Percentiles rank a stretch among this genome's conserved stretches.
phyloP scores from a whole-genome alignment of 2,797 vertebrate genomes.

The Mico argentatus region DNA sequence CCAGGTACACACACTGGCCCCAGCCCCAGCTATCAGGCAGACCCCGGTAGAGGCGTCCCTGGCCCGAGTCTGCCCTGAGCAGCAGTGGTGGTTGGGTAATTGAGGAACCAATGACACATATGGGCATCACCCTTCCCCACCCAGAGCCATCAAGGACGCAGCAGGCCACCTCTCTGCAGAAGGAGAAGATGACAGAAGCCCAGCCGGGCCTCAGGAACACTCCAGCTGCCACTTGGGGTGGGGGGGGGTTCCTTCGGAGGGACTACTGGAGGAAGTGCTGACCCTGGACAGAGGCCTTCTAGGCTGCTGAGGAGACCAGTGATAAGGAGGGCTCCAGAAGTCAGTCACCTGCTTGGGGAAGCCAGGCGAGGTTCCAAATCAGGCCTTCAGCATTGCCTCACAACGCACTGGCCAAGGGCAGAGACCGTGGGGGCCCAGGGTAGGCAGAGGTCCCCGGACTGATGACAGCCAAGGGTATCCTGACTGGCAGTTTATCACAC shows the following conservation, averaged over 20 bases:
- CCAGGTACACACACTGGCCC: fast-evolving
- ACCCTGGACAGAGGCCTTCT: fast-evolving
- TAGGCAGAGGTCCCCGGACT: background rate
- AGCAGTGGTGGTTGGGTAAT: background rate
- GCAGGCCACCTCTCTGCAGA: background rate
- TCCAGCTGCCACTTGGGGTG: background rate
- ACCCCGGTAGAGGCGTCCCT: background rate
- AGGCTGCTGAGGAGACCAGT: background rate
- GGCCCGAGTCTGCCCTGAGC: background rate
- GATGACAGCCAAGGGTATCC: background rate
- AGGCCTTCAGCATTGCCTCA: background rate
- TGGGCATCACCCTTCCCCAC: background rate
- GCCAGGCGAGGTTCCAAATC: fast-evolving
- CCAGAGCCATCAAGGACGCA: background rate
- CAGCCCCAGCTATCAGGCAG: fast-evolving
- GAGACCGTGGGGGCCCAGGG: background rate
- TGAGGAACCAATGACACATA: background rate
- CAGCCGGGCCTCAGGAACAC: background rate
- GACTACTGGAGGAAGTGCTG: background rate
- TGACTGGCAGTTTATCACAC: fast-evolving
- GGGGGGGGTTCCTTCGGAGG: too few species aligned
- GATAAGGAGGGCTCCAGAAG: background rate
- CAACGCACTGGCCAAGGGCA: fast-evolving
- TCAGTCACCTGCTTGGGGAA: background rate
- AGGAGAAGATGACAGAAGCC: background rate